Conservation (phyloP, 2,113 vertebrate species). For the Todiramphus chloris region DNA sequence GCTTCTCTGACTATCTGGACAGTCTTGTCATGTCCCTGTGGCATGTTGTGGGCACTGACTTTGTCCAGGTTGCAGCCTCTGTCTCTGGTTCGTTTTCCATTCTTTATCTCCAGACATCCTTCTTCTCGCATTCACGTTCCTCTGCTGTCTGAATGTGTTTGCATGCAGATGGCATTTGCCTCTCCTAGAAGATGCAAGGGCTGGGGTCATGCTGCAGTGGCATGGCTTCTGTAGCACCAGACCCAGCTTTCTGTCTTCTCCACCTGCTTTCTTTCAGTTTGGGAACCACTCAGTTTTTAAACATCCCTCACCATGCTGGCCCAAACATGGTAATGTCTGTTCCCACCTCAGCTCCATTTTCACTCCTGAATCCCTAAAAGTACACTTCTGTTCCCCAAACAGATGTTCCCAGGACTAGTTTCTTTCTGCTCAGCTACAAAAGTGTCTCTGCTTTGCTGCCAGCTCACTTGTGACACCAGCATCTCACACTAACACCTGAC, state of each 20-base stretch:
- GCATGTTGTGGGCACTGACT: accelerated
- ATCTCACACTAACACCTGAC: not conserved
- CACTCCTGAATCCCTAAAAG: not conserved
- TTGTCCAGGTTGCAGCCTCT: not conserved
- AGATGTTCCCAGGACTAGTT: not conserved
- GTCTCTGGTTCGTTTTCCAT: accelerated
- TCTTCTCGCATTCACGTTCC: not conserved
- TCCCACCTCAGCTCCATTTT: not conserved
- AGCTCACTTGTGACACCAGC: not conserved
- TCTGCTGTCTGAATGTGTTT: not conserved
- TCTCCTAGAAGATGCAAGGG: not conserved
- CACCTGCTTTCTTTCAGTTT: not conserved
- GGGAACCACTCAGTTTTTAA: not conserved
- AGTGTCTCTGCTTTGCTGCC: not conserved
- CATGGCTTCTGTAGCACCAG: not conserved
- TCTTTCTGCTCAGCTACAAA: not conserved
- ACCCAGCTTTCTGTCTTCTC: not conserved
- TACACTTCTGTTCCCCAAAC: not conserved
- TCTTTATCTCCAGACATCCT: not conserved
- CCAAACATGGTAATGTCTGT: not conserved
- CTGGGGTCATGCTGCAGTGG: not conserved
- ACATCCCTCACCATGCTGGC: not conserved
- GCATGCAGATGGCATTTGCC: not conserved
- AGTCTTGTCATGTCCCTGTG: accelerated
- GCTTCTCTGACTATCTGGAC: not conserved